phyloP scores from a whole-genome alignment of 1,140 invertebrate species.

The Apis florea region DNA sequence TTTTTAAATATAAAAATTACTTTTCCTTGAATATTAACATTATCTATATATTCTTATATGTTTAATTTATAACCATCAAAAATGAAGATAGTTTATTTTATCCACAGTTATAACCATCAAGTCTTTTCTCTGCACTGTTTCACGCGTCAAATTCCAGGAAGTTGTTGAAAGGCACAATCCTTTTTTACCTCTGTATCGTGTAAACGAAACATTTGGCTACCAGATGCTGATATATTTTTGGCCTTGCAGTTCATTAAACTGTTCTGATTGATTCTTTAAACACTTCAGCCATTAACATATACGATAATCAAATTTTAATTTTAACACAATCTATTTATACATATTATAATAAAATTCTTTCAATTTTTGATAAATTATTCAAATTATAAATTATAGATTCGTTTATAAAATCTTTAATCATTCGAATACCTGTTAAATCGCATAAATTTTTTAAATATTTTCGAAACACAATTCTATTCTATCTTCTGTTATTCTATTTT shows the following conservation, averaged over 20 bases:
- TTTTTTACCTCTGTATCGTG: background rate
- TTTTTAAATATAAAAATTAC: background rate
- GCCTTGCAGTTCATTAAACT: background rate
- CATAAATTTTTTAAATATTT: background rate
- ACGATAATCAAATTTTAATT: too few relatives aligned
- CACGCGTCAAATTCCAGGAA: too few relatives aligned
- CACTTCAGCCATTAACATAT: too few relatives aligned
- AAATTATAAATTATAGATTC: too few relatives aligned
- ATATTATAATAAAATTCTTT: background rate
- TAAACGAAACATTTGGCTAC: background rate
- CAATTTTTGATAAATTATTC: too few relatives aligned
- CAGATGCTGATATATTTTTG: conserved; percentile 2
- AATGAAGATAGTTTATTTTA: background rate
- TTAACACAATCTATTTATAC: too few relatives aligned
- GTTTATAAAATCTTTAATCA: background rate
- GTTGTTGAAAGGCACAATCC: too few relatives aligned
- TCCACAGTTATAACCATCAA: background rate
- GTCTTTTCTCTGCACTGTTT: too few relatives aligned
- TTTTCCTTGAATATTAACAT: too few relatives aligned
- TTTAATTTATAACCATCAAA: background rate
- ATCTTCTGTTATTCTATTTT: too few relatives aligned
- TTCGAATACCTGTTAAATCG: background rate
- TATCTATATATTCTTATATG: too few relatives aligned
- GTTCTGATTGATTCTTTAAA: background rate
- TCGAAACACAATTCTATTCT: background rate